phyloP scores from a whole-genome alignment of 2,888 invertebrate genomes.

The Tortrix viridana region DNA sequence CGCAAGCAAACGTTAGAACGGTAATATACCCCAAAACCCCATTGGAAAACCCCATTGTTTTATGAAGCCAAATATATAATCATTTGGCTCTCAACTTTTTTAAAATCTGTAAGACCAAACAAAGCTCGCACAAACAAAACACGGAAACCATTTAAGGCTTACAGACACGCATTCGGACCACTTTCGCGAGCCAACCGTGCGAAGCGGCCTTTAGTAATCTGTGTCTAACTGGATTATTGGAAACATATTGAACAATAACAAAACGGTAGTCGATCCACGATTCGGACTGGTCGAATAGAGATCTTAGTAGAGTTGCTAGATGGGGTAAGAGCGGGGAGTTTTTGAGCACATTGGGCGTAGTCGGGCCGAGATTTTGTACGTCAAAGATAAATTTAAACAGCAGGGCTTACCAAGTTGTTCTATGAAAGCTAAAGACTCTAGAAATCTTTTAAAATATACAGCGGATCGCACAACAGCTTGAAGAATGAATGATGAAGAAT shows the following conservation, averaged over 20 bases:
- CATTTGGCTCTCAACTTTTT: neutral
- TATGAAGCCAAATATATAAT: too few species aligned
- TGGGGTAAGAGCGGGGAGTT: neutral
- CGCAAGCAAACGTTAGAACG: too few species aligned
- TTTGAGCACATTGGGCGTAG: neutral
- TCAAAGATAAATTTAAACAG: too few species aligned
- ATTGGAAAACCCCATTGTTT: too few species aligned
- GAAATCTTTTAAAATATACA: too few species aligned
- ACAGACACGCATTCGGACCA: conserved; percentile 54
- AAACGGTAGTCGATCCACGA: conserved; percentile 77
- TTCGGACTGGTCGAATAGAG: conserved; percentile 51
- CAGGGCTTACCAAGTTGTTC: too few species aligned
- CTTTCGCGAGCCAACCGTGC: conserved; percentile 64
- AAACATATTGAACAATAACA: conserved; percentile 82
- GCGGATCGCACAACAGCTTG: too few species aligned
- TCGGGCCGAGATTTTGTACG: too few species aligned
- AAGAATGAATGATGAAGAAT: too few species aligned
- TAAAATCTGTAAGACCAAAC: conserved; percentile 10
- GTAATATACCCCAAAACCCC: too few species aligned
- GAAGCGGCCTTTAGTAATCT: conserved; percentile 71
- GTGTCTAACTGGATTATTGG: conserved; percentile 73
- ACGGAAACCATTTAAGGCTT: conserved; percentile 43
- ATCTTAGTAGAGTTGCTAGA: conserved; percentile 49
- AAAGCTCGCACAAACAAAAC: conserved; percentile 30
- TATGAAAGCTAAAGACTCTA: too few species aligned